Evolutionary conservation across 2,888 invertebrate species (phyloP), one percentile per base, ranked within the genome.

Genomic region (Volucella zonaria): DNA sequence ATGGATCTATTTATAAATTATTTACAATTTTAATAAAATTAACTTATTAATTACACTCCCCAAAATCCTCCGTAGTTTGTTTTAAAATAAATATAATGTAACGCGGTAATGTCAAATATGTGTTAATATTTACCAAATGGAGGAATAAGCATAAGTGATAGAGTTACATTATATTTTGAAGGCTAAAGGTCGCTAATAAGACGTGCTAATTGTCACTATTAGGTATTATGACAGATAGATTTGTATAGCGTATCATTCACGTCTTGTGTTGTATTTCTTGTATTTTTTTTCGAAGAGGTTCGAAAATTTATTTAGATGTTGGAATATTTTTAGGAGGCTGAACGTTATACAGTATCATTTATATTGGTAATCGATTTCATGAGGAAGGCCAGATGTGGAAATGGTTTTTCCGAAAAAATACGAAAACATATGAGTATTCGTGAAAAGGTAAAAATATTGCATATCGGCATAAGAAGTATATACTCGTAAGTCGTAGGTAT

Each of bases 121-220:
- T 67, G 61, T 43, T 68, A 61, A 76, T 61, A 76, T 68, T 68
- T 54, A 68, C 52, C 67, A 76, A 61, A 68, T 58, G 49, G 12
- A 12, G 31, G 51, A 31, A 38, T 43, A 67, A 49, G 11, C 31
- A 14, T 2, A 42, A 51, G 43, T 14, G 38, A 23, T 15, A 51
- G n/a, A 23, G 52, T 45, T 68, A 23, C 45, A 43, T 15, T 56
- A 51, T 45, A 49, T 51, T 61, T 61, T 61, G 76, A 76, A 68
- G 67, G 76, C 67, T 68, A 68, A 43, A 3, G 45, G 76, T 40
- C 49, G 76, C 76, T 76, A 76, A 76, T 68, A 49, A 42, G 45
- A 74, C 12, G 67, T 68, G 61, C 61, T 47, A 76, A 67, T 61
- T 76, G 42, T 10, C 67, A 40, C 45, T 61, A 15, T 11, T 52